These are phyloP conservation scores for Sphenopsis melanotis DNA, from an alignment of 2,797 vertebrate genomes.

Conservation along the genomic window DNA sequence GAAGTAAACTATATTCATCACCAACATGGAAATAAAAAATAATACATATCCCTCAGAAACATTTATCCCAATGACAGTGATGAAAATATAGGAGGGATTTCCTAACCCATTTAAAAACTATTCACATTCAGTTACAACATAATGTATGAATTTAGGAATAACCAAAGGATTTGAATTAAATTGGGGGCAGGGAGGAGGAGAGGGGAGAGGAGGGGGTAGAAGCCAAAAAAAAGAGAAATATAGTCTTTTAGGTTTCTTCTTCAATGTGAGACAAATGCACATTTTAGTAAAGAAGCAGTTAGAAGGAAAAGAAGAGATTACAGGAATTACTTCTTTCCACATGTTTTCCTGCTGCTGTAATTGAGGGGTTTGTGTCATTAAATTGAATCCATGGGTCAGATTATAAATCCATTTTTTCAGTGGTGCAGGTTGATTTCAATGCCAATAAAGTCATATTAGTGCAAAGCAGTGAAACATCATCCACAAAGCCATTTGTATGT, in stretches of 20 bases:
- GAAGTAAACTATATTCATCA: background rate
- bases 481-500: background rate
- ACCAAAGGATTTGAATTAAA: background rate
- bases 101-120: background rate
- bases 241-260: background rate
- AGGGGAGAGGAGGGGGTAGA: background rate
- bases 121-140: background rate
- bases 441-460: background rate
- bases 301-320: background rate
- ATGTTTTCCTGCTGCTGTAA: background rate
- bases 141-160: background rate
- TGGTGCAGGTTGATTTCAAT: background rate
- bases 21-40: background rate
- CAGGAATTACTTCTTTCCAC: background rate
- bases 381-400: background rate
- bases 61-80: background rate
- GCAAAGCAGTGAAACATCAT: background rate
- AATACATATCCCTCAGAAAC: background rate
- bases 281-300: background rate
- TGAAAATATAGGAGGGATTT: background rate
- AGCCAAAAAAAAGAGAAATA: background rate
- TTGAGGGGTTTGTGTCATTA: background rate
- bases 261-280: background rate
- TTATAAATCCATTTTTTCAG: background rate
- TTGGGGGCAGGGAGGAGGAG: rapidly evolving